Percentiles rank a stretch among this genome's conserved stretches.
Conservation (phyloP, 92 coral and sea anemone species). For the Palythoa grandis region DNA sequence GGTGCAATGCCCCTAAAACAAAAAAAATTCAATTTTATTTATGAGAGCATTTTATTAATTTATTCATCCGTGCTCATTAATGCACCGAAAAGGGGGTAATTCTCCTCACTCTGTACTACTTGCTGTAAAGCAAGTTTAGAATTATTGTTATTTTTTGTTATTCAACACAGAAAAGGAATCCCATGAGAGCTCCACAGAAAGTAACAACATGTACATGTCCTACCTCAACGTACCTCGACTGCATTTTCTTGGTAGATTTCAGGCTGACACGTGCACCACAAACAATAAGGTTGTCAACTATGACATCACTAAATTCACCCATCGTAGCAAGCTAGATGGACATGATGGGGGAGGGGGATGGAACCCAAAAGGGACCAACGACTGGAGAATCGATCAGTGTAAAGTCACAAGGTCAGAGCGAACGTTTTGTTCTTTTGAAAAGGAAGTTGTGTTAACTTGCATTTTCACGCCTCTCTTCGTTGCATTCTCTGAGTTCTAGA, state of each 20-base stretch:
- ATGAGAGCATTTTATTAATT: too few relatives aligned
- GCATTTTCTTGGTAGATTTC: slow-evolving; percentile 50
- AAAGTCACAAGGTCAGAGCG: slow-evolving; percentile 31
- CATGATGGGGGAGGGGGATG: slow-evolving; percentile 22
- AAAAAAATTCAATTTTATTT: too few relatives aligned
- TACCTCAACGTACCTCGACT: slow-evolving; percentile 54
- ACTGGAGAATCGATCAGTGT: slow-evolving; percentile 28
- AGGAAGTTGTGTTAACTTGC: too few relatives aligned
- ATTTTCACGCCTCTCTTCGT: too few relatives aligned
- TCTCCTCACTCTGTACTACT: too few relatives aligned
- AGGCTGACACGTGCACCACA: slow-evolving; percentile 46
- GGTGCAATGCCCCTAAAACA: too few relatives aligned
- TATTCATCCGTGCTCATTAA: too few relatives aligned
- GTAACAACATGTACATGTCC: slow-evolving; percentile 6
- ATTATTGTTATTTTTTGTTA: background rate
- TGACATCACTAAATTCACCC: slow-evolving; percentile 27
- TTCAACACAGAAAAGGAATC: background rate
- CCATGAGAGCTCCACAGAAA: background rate
- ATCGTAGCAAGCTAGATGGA: background rate
- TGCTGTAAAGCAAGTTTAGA: background rate
- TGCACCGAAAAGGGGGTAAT: too few relatives aligned
- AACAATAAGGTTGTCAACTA: slow-evolving; percentile 37
- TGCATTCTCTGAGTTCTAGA: too few relatives aligned
- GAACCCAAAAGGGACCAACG: slow-evolving; percentile 50
- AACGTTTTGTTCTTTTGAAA: too few relatives aligned